Conservation (phyloP, 1,140 invertebrate species). For the Lucilia cuprina region DNA sequence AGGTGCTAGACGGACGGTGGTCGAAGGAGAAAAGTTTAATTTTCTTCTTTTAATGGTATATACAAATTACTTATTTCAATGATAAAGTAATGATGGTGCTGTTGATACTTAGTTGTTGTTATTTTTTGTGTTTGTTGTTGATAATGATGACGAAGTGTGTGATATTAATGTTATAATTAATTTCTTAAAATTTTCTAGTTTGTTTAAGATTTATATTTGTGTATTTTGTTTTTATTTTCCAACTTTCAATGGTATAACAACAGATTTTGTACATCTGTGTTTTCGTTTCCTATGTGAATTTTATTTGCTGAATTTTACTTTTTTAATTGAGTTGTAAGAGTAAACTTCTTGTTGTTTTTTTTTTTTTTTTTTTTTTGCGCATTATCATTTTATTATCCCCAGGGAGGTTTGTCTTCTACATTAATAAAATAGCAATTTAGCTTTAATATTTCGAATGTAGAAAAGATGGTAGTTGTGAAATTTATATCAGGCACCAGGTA, state of each 20-base stretch:
- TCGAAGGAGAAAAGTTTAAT: not conserved
- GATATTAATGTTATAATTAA: not conserved
- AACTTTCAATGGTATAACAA: not conserved
- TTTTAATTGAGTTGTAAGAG: not conserved
- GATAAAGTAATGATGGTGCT: not conserved
- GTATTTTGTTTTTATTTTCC: not conserved
- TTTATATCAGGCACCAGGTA: not conserved
- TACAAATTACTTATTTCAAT: slow-evolving; percentile 8
- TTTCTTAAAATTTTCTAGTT: not conserved
- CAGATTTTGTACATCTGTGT: slow-evolving; percentile 13
- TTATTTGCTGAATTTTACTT: not conserved
- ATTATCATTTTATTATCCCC: slow-evolving; percentile 11
- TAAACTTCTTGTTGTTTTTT: not conserved
- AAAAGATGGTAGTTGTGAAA: not conserved
- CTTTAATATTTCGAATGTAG: not conserved
- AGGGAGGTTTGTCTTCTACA: not conserved
- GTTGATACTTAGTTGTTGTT: not conserved
- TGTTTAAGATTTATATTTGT: not conserved
- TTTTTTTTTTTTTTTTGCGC: not conserved
- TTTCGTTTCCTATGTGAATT: not conserved
- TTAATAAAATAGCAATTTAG: not conserved
- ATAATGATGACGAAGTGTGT: not conserved
- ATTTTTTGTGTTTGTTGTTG: not conserved
- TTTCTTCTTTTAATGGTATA: not conserved
- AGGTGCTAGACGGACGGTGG: too few species aligned